Conservation (phyloP, 1,140 invertebrate species). For the Brachionus koreanus region DNA sequence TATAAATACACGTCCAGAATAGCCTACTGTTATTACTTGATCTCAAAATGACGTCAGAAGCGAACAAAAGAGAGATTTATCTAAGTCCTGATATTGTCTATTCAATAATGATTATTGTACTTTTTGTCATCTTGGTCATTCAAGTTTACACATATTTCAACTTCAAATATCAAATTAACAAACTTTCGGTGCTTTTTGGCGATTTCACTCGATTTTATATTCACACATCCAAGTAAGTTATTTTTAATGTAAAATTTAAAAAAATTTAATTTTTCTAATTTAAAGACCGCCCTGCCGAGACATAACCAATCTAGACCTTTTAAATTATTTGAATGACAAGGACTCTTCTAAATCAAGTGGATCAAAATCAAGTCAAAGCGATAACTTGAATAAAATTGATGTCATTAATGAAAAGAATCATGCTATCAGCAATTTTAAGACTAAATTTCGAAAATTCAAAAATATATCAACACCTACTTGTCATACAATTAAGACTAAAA, state of each 20-base stretch:
- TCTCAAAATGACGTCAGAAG: neutral
- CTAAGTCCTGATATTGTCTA: neutral
- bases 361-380: neutral
- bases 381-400: neutral
- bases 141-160: neutral
- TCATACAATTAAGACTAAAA: neutral
- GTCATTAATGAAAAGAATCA: neutral
- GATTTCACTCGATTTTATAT: constrained; percentile 24
- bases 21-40: no score
- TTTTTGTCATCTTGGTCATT: neutral
- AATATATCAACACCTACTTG: neutral
- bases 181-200: neutral
- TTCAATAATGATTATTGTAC: neutral
- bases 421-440: neutral
- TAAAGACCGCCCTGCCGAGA: neutral
- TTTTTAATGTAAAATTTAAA: no score
- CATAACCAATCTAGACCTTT: neutral
- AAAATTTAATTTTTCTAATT: neutral
- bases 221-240: constrained; percentile 12
- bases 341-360: neutral
- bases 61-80: neutral
- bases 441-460: neutral
- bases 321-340: neutral
- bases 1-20: no score
- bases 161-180: neutral